Evolutionary conservation across 2,797 vertebrate genomes (phyloP), one percentile per base, ranked within the genome.

Genomic region (Dryobates pubescens): DNA sequence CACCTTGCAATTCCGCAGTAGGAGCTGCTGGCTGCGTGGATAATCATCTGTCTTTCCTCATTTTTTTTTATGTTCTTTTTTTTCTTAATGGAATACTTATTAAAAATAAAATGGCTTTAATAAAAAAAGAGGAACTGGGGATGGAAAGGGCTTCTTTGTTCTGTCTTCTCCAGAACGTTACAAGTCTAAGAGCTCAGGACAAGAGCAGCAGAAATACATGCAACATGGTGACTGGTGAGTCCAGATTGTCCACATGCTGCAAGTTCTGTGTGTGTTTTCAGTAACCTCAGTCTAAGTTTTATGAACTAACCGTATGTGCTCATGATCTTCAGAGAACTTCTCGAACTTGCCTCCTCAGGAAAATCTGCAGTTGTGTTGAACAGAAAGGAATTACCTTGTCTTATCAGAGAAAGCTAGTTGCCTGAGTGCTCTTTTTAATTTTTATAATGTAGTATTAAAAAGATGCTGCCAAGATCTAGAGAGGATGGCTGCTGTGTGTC

Each of bases 101-200:
- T 70, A 85, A 82, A 93, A 77, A 82, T 77, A 84, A 92, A 92
- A 57, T 53, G 62, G 53, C 22, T 88, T 94, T 94, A 96, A 96
- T 94, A 96, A 78, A 91, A 85, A 92, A 96, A 94, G 78, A 96
- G 94, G 95, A 95, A 95, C 88, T 94, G 95, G 96, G 93, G 97
- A 96, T 97, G 96, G 97, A 97, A 98, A 90, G 97, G 94, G 96
- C 97, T 97, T 97, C 93, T 97, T 98, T 97, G 96, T 97, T 98
- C 97, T 97, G 95, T 97, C 94, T 96, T 98, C 96, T 97, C 97
- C 96, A 98, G 97, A 97, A 97, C 95, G 90, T 97, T 97, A 97
- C 95, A 95, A 97, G 96, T 97, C 97, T 97, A 97, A 98, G 97
- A 96, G 96, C 96, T 97, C 96, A 97, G 96, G 96, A 97, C 96